Conservation (phyloP, 2,797 vertebrate genomes). For the Alfaro cultratus region DNA sequence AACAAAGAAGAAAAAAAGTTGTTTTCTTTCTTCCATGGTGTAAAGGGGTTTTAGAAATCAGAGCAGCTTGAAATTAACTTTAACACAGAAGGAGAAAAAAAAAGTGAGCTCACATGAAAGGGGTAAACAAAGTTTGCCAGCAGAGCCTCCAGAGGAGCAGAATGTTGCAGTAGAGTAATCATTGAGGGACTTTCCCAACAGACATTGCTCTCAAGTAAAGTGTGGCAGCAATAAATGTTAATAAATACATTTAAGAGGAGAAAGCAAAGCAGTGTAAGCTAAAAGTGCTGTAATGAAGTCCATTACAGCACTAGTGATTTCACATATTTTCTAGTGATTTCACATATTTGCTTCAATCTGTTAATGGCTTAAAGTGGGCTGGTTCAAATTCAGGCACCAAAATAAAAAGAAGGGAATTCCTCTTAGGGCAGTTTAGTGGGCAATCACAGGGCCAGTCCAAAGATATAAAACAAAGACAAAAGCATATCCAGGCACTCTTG, state of each 20-base stretch:
- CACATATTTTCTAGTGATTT: neutral
- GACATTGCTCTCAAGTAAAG: constrained; percentile 16
- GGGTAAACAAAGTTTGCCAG: constrained; percentile 41
- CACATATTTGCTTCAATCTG: neutral
- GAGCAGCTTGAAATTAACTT: constrained; percentile 60
- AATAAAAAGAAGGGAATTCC: neutral
- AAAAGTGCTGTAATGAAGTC: neutral
- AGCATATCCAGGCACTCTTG: neutral
- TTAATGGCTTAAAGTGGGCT: neutral
- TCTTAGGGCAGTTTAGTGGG: neutral
- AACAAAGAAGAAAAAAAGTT: constrained; percentile 41
- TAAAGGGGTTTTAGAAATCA: constrained; percentile 42
- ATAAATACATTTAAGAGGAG: neutral
- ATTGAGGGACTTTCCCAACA: constrained; percentile 27
- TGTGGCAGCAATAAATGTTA: constrained; percentile 7
- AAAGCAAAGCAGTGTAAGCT: constrained; percentile 1
- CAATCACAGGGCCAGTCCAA: neutral
- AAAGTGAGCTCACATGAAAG: constrained; percentile 53
- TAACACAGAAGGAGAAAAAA: constrained; percentile 24
- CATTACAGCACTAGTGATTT: neutral
- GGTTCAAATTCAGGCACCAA: neutral
- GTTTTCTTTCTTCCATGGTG: constrained; percentile 48
- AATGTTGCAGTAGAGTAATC: constrained; percentile 28
- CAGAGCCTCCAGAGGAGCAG: constrained; percentile 27
- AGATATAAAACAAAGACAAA: neutral